Evolutionary conservation across 2,888 invertebrate species (phyloP), one percentile per base, ranked within the genome.

Genomic region (Phanerotoma sp.): DNA sequence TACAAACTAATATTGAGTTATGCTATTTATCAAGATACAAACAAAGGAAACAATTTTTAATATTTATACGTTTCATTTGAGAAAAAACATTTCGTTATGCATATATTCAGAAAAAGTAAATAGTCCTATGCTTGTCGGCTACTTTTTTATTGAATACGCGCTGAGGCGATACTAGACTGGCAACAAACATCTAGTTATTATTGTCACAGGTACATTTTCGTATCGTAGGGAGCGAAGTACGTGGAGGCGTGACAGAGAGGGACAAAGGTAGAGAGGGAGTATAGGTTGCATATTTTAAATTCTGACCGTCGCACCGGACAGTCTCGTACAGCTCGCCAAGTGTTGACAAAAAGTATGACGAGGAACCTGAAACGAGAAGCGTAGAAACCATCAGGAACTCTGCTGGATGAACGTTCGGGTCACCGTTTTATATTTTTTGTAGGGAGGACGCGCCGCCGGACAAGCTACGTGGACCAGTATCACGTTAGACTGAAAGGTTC

Each of bases 281-380:
- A 49, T 56, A 61, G 56, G 64, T 67, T 72, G 73, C 71, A 75
- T 75, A 74, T 74, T 73, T 73, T 70, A 70, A 67, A 75, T 75
- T 74, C 74, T 68, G 71, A 67, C 66, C 68, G 65, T 69, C 67
- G 68, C 64, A 70, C 70, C 67, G 65, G 38, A 54, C 49, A 40
- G 49, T 56, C 54, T 51, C 54, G 42, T 41, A 47, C 59, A 66
- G 66, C 67, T 62, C 59, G 64, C 35, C 50, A 32, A 54, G 42
- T 38, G 52, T 40, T 42, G 58, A 25, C 41, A 41, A 54, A 54
- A 51, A 51, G 30, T 15, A 32, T n/a, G 33, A 32, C 22, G 18
- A 40, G 33, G 15, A 38, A 40, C 47, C 33, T 40, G 52, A 22
- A 58, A 46, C 28, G 28, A 50, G 45, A 25, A 45, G 21, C 32